Percentiles rank a stretch among this genome's conserved stretches.
Conservation (phyloP, 2,797 vertebrate genomes). For the Emydoidea blandingii region DNA sequence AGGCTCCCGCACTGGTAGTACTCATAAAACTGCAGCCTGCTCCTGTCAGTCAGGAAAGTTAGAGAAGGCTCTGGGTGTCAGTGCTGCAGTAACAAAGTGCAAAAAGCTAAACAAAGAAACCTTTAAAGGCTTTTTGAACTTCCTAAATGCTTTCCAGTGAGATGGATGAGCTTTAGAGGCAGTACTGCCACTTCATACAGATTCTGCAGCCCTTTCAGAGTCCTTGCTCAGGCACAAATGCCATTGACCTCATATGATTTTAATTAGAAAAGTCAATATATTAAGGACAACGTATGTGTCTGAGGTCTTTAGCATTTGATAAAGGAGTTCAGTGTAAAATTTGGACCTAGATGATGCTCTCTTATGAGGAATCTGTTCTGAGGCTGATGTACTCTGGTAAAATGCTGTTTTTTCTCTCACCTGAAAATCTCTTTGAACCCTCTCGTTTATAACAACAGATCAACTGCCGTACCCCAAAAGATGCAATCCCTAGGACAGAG, state of each 20-base stretch:
- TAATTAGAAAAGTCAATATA: background rate
- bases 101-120: background rate
- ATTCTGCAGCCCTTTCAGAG: background rate
- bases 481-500: background rate
- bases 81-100: background rate
- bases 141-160: background rate
- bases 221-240: background rate
- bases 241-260: background rate
- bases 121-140: background rate
- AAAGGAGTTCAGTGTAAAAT: background rate
- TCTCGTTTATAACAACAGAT: background rate
- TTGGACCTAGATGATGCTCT: background rate
- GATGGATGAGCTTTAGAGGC: background rate
- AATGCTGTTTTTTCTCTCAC: background rate
- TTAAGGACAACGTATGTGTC: background rate
- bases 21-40: background rate
- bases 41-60: slow-evolving; percentile 14
- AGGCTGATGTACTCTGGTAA: background rate
- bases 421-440: background rate
- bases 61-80: background rate
- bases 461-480: background rate
- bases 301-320: background rate
- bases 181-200: background rate
- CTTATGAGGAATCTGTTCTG: background rate
- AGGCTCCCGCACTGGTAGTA: background rate